Percentiles rank a stretch among this genome's conserved stretches.
Evolutionary conservation across 2,888 invertebrate species (phyloP).

Genomic region (Philereme transversata): DNA sequence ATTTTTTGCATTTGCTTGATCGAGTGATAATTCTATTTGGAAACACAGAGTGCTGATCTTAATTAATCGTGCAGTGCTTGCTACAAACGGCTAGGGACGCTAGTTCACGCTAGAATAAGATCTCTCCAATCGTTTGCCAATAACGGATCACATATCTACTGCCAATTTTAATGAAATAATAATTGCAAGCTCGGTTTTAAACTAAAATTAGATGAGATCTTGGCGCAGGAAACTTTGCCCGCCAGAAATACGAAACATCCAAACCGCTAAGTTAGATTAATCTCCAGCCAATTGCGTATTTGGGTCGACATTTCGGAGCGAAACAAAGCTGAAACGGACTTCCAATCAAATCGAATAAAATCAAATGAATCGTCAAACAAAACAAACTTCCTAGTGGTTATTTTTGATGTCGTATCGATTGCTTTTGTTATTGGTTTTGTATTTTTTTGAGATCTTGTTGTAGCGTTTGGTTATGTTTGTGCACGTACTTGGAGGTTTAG

Average conservation of each 20-base stretch:
- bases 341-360: slow-evolving; percentile 37
- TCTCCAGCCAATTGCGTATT: slow-evolving; percentile 32
- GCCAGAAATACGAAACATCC: slow-evolving; percentile 38
- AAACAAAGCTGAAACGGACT: slow-evolving; percentile 31
- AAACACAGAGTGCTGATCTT: slow-evolving; percentile 28
- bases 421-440: slow-evolving; percentile 13
- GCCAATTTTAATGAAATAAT: slow-evolving; percentile 23
- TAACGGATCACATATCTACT: slow-evolving; percentile 12
- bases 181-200: slow-evolving; percentile 21
- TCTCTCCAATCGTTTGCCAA: slow-evolving; percentile 48
- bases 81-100: slow-evolving; percentile 34
- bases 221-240: slow-evolving; percentile 36
- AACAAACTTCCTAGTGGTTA: slow-evolving; percentile 24
- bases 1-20: slow-evolving; percentile 28
- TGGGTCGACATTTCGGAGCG: slow-evolving; percentile 19
- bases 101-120: slow-evolving; percentile 64
- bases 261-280: slow-evolving; percentile 39
- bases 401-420: slow-evolving; percentile 23
- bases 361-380: slow-evolving; percentile 29
- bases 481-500: slow-evolving; percentile 86
- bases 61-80: slow-evolving; percentile 50
- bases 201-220: slow-evolving; percentile 32
- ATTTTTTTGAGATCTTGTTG: slow-evolving; percentile 64
- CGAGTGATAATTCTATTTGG: slow-evolving; percentile 6
- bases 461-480: slow-evolving; percentile 55